Conservation (phyloP, 2,888 invertebrate species). For the Onthophagus sagittarius region DNA sequence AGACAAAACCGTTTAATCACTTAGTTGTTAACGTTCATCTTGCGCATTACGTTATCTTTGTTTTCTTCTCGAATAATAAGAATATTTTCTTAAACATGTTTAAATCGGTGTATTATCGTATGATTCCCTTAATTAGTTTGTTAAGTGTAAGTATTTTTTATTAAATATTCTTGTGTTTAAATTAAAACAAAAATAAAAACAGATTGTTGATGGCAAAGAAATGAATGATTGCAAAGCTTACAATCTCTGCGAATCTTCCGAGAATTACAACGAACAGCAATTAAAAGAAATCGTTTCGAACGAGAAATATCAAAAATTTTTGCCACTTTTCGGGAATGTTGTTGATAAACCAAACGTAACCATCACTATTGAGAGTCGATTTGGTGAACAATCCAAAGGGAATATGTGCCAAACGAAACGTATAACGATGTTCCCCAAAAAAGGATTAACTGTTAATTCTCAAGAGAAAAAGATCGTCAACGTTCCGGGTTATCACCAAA, state of each 20-base stretch:
- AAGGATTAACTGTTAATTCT: conserved; percentile 7
- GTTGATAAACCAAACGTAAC: neutral
- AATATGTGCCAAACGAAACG: conserved; percentile 16
- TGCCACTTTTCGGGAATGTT: neutral
- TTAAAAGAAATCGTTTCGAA: neutral
- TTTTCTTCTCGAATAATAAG: no score
- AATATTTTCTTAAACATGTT: no score
- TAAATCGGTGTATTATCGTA: no score
- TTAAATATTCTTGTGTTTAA: no score
- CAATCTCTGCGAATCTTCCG: neutral
- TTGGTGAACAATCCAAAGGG: neutral
- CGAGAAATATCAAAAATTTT: neutral
- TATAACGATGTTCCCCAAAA: neutral
- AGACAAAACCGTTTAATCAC: no score
- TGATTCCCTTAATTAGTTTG: no score
- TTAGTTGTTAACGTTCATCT: no score
- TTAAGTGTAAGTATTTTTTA: no score
- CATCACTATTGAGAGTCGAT: neutral
- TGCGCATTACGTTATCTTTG: no score
- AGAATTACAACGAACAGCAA: neutral
- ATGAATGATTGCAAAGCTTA: no score
- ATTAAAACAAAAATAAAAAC: no score
- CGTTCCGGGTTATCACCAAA: conserved; percentile 7
- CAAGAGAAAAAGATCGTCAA: conserved; percentile 18
- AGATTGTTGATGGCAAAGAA: no score